These are phyloP conservation scores for Caenorhabditis japonica DNA, from an alignment of 2,888 invertebrate species.

Conservation along the genomic window DNA sequence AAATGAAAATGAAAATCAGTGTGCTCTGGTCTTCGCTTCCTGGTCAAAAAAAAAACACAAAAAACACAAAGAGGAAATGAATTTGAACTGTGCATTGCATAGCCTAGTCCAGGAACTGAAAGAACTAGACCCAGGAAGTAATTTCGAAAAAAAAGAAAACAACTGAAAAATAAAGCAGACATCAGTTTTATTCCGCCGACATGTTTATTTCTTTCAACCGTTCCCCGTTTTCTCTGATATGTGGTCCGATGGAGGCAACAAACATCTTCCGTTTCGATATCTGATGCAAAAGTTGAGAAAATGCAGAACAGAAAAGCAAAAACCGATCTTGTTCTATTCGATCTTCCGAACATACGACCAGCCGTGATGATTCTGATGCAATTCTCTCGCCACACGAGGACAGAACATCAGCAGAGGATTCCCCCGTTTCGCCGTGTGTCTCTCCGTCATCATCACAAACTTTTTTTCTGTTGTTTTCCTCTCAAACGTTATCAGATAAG, in stretches of 20 bases:
- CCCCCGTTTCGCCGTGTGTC: slow-evolving; percentile 1
- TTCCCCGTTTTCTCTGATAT: slow-evolving; percentile 31
- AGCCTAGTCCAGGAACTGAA: slow-evolving; percentile 5
- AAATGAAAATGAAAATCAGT: too few relatives aligned
- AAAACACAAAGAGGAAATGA: not conserved
- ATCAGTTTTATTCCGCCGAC: slow-evolving; percentile 22
- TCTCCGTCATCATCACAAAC: not conserved
- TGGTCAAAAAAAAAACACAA: not conserved
- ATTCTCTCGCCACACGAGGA: slow-evolving; percentile 39
- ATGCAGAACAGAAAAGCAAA: too few relatives aligned
- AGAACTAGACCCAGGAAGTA: slow-evolving; percentile 35
- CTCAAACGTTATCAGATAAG: slow-evolving; percentile 27
- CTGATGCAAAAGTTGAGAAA: slow-evolving; percentile 19
- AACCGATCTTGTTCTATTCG: slow-evolving; percentile 19
- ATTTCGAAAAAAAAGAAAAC: slow-evolving; percentile 18
- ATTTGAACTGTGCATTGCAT: slow-evolving; percentile 16
- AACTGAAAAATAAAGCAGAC: slow-evolving; percentile 25
- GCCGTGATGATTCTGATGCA: slow-evolving; percentile 37
- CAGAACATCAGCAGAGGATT: slow-evolving; percentile 40
- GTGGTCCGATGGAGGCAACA: slow-evolving; percentile 15
- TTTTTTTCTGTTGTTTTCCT: slow-evolving; percentile 39
- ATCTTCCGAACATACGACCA: slow-evolving; percentile 44
- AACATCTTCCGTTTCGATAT: slow-evolving; percentile 3
- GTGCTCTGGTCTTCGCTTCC: not conserved
- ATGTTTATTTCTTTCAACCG: slow-evolving; percentile 20